These are phyloP conservation scores for Batillaria attramentaria DNA, from an alignment of 1,140 invertebrate genomes.

Conservation along the genomic window DNA sequence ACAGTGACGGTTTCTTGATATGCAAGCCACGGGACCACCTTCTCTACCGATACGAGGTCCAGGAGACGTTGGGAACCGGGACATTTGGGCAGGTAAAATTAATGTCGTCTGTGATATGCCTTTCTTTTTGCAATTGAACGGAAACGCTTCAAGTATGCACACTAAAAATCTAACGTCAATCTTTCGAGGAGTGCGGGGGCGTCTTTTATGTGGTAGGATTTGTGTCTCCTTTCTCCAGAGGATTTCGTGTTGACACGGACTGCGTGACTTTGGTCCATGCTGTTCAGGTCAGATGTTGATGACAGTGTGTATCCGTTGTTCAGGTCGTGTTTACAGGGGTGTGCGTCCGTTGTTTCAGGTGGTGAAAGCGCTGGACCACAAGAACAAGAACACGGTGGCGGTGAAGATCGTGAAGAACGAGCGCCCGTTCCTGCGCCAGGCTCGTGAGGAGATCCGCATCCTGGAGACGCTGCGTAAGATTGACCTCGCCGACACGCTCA, in stretches of 20 bases:
- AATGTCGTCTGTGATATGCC: too few relatives aligned
- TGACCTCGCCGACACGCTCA: slow-evolving; percentile 97
- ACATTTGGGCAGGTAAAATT: slow-evolving; percentile 93
- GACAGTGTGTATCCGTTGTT: neutral
- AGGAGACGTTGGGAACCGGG: slow-evolving; percentile 92
- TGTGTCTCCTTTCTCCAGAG: too few relatives aligned
- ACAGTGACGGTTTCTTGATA: slow-evolving; percentile 37
- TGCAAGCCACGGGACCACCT: slow-evolving; percentile 81
- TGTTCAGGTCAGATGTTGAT: neutral
- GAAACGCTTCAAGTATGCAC: neutral
- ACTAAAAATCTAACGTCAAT: slow-evolving; percentile 4
- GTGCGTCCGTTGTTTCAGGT: slow-evolving; percentile 13
- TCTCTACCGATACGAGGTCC: slow-evolving; percentile 92
- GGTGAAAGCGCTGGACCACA: slow-evolving; percentile 96
- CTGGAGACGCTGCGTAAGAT: slow-evolving; percentile 94
- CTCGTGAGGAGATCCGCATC: slow-evolving; percentile 91
- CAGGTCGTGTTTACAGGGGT: neutral
- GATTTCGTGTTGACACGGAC: neutral
- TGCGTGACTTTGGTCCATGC: neutral
- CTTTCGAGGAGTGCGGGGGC: neutral
- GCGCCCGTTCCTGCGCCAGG: slow-evolving; percentile 96
- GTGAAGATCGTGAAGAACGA: slow-evolving; percentile 98
- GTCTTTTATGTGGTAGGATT: neutral
- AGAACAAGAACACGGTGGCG: slow-evolving; percentile 91
- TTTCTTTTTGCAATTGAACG: too few relatives aligned